Percentiles rank a stretch among this genome's conserved stretches.
Conservation (phyloP, 1,140 invertebrate species). For the Drosophila tsacasi region DNA sequence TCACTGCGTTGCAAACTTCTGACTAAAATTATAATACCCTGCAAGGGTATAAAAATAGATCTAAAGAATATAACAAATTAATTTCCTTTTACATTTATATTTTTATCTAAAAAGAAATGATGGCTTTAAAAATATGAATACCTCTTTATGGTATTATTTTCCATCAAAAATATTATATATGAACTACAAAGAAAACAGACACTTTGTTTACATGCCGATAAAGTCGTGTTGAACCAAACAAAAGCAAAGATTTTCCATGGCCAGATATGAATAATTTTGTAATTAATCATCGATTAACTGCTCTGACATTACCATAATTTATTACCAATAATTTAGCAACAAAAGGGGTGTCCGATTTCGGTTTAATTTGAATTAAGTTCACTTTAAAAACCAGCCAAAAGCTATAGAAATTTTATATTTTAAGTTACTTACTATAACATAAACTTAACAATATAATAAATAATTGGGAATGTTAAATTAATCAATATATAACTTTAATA, state of each 20-base stretch:
- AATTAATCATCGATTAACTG: conserved; percentile 6
- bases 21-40: no score
- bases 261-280: neutral
- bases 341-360: neutral
- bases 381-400: neutral
- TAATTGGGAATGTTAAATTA: neutral
- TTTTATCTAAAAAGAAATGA: neutral
- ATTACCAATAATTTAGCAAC: neutral
- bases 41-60: no score
- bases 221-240: neutral
- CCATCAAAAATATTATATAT: neutral
- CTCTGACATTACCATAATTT: neutral
- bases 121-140: neutral
- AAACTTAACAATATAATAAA: neutral
- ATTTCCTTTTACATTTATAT: neutral
- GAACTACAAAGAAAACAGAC: neutral
- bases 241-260: neutral
- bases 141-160: neutral
- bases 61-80: no score
- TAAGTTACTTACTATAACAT: neutral
- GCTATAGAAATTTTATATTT: neutral
- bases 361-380: neutral
- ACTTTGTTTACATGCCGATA: conserved; percentile 7
- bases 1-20: no score
- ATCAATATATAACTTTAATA: no score